Evolutionary conservation across 2,113 vertebrate genomes (phyloP).

Genomic region (Benitochromis conjunctus): DNA sequence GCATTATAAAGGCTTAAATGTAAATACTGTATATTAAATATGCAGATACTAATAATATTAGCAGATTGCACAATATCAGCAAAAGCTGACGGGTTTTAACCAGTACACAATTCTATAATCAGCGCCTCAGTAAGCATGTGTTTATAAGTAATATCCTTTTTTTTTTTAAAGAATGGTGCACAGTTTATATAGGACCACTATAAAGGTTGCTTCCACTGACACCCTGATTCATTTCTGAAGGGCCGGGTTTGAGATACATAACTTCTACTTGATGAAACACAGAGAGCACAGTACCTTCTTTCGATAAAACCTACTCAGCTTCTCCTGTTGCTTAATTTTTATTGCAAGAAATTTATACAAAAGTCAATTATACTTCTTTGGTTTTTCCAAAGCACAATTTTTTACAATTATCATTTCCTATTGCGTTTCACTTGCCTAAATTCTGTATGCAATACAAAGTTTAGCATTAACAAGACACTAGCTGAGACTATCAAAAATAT

Average conservation of each 20-base stretch:
- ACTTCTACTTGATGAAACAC: constrained; percentile 19
- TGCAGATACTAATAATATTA: constrained; percentile 29
- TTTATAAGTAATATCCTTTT: constrained; percentile 28
- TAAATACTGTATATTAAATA: constrained; percentile 60
- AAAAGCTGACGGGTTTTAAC: constrained; percentile 22
- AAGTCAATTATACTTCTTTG: constrained; percentile 39
- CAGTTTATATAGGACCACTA: constrained; percentile 20
- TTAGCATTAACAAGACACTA: constrained; percentile 57
- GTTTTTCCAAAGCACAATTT: constrained; percentile 69
- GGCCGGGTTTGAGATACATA: constrained; percentile 9
- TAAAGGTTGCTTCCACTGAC: constrained; percentile 15
- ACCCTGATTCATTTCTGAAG: constrained; percentile 32
- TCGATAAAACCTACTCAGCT: background rate
- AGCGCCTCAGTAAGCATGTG: constrained; percentile 52
- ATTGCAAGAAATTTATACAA: constrained; percentile 54
- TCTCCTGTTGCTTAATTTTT: constrained; percentile 29
- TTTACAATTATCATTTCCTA: constrained; percentile 49
- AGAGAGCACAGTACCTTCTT: constrained; percentile 38
- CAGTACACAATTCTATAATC: constrained; percentile 18
- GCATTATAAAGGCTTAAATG: constrained; percentile 36
- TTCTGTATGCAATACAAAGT: constrained; percentile 78
- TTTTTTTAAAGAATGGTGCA: constrained; percentile 20
- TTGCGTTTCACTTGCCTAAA: constrained; percentile 61
- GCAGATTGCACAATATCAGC: constrained; percentile 36
- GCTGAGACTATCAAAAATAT: constrained; percentile 66